These are phyloP conservation scores for Idaea dimidiata DNA, from an alignment of 2,888 invertebrate species.

Conservation along the genomic window DNA sequence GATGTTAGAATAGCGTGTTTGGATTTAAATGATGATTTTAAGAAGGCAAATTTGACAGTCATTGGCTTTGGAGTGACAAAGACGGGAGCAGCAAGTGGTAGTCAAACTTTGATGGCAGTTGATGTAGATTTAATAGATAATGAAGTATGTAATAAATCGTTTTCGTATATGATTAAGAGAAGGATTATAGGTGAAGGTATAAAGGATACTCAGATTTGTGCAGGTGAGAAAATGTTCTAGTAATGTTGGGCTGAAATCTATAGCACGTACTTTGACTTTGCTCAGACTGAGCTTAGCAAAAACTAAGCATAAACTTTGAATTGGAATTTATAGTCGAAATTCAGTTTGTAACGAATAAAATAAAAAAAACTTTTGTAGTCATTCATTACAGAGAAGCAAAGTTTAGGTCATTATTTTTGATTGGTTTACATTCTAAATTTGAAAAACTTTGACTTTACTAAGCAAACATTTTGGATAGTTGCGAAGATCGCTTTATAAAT, in stretches of 20 bases:
- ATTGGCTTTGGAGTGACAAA: slow-evolving; percentile 83
- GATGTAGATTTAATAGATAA: slow-evolving; percentile 62
- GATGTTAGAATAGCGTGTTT: slow-evolving; percentile 84
- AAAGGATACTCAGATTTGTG: slow-evolving; percentile 62
- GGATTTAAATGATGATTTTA: slow-evolving; percentile 47
- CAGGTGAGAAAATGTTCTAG: slow-evolving; percentile 23
- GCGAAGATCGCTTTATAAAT: too few species aligned
- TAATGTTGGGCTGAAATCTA: not conserved
- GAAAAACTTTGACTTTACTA: too few species aligned
- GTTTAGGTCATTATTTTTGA: too few species aligned
- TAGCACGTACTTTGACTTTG: too few species aligned
- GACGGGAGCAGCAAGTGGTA: slow-evolving; percentile 61
- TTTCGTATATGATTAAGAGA: slow-evolving; percentile 60
- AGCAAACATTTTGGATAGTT: too few species aligned
- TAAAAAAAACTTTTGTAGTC: too few species aligned
- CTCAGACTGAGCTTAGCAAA: too few species aligned
- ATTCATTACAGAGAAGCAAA: too few species aligned
- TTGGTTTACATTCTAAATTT: too few species aligned
- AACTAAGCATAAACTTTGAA: too few species aligned
- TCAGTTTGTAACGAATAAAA: too few species aligned
- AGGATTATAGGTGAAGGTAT: slow-evolving; percentile 59
- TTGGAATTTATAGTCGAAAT: too few species aligned
- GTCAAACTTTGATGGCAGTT: slow-evolving; percentile 72
- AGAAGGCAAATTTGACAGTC: slow-evolving; percentile 68
- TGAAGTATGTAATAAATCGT: slow-evolving; percentile 57